Conservation (phyloP, 23 tunicate species). For the Halocynthia aurantium region DNA sequence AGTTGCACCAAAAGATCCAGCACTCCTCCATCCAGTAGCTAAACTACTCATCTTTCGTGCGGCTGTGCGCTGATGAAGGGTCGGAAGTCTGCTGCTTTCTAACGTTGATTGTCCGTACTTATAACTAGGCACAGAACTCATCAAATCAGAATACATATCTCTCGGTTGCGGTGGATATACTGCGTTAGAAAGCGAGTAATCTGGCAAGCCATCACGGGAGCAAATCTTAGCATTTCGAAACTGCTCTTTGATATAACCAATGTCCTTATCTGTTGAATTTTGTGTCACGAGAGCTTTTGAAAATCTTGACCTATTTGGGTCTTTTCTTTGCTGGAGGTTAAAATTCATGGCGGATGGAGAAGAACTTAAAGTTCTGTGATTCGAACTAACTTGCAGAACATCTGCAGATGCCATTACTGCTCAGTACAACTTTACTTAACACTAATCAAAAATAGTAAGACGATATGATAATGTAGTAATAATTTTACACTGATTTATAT, state of each 20-base stretch:
- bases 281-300: too few relatives aligned
- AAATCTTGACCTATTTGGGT: too few relatives aligned
- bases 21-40: background rate
- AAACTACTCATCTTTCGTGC: background rate
- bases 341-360: too few relatives aligned
- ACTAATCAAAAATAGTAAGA: too few relatives aligned
- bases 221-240: background rate
- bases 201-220: background rate
- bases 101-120: background rate
- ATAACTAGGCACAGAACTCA: background rate
- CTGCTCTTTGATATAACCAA: background rate
- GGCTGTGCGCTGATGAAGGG: background rate
- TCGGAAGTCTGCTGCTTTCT: background rate
- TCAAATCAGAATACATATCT: background rate
- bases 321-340: too few relatives aligned
- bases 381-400: too few relatives aligned
- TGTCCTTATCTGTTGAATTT: too few relatives aligned
- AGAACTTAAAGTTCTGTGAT: too few relatives aligned
- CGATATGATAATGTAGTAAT: too few relatives aligned
- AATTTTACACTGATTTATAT: too few relatives aligned
- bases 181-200: background rate
- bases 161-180: slow-evolving; percentile 1
- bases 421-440: too few relatives aligned
- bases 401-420: too few relatives aligned
- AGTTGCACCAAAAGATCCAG: background rate